Evolutionary conservation across 2,888 invertebrate genomes (phyloP).

Genomic region (Harmothoe impar): DNA sequence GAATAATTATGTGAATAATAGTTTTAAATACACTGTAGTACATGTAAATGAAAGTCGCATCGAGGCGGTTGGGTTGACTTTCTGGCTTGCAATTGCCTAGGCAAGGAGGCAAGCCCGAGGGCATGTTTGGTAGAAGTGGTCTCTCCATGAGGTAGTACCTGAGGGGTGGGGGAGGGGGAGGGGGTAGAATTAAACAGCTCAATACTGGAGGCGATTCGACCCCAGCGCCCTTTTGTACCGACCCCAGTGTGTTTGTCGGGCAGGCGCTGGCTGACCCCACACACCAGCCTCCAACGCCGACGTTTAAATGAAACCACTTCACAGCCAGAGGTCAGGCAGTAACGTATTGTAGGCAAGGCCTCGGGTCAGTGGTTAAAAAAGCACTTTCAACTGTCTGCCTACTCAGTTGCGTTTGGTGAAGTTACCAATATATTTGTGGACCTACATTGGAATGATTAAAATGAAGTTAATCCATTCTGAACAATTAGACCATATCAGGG

Average conservation of each 20-base stretch:
- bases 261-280: slow-evolving; percentile 4
- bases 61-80: too few species aligned
- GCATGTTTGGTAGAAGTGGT: neutral
- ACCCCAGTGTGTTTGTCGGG: slow-evolving; percentile 11
- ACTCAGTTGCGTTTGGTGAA: too few species aligned
- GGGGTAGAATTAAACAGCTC: slow-evolving; percentile 51
- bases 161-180: neutral
- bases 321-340: neutral
- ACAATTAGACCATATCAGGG: too few species aligned
- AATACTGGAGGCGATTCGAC: slow-evolving; percentile 56
- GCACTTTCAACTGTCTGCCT: too few species aligned
- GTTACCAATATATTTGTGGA: too few species aligned
- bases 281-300: neutral
- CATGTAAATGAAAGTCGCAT: too few species aligned
- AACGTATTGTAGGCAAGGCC: neutral
- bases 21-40: too few species aligned
- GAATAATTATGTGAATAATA: too few species aligned
- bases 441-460: too few species aligned
- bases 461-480: too few species aligned
- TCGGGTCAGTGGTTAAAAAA: neutral
- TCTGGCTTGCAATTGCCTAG: neutral
- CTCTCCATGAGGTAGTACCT: neutral
- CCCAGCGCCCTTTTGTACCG: slow-evolving; percentile 18
- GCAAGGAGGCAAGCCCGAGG: neutral
- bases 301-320: slow-evolving; percentile 32